Percentiles rank a stretch among this genome's conserved stretches.
Evolutionary conservation across 2,113 vertebrate species (phyloP).

Genomic region (Bos taurus): DNA sequence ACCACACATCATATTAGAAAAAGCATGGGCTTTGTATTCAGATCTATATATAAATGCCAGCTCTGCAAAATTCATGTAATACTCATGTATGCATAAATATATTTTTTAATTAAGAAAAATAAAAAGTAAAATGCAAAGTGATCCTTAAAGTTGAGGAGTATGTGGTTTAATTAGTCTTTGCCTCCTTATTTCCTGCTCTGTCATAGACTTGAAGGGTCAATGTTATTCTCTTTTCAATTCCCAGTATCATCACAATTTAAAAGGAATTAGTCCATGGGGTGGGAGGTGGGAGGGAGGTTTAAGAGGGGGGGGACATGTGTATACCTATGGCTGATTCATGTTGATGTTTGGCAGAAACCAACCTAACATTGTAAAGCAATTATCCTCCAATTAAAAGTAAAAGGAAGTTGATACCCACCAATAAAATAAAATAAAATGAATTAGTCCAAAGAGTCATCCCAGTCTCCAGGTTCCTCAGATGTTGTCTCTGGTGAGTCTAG

Average conservation of each 20-base stretch:
- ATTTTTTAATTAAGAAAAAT: slow-evolving; percentile 36
- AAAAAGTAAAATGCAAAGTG: background rate
- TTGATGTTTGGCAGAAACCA: background rate
- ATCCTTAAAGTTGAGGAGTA: background rate
- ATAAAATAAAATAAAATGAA: slow-evolving; percentile 45
- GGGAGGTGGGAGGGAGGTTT: background rate
- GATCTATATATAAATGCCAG: background rate
- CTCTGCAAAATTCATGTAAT: background rate
- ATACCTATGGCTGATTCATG: background rate
- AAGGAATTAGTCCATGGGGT: background rate
- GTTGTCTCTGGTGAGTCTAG: background rate
- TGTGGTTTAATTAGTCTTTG: background rate
- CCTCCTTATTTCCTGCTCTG: background rate
- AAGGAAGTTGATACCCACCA: background rate
- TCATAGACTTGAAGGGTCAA: background rate
- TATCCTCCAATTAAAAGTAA: background rate
- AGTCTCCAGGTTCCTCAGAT: background rate
- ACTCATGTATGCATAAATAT: background rate
- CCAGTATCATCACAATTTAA: background rate
- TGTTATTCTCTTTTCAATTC: background rate
- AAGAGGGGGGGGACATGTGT: background rate
- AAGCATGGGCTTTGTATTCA: background rate
- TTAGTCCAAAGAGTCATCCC: background rate
- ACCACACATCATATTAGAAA: background rate
- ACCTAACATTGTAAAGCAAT: background rate